Evolutionary conservation across 2,888 invertebrate species (phyloP), one percentile per base, ranked within the genome.

Genomic region (Hemithea aestivaria): DNA sequence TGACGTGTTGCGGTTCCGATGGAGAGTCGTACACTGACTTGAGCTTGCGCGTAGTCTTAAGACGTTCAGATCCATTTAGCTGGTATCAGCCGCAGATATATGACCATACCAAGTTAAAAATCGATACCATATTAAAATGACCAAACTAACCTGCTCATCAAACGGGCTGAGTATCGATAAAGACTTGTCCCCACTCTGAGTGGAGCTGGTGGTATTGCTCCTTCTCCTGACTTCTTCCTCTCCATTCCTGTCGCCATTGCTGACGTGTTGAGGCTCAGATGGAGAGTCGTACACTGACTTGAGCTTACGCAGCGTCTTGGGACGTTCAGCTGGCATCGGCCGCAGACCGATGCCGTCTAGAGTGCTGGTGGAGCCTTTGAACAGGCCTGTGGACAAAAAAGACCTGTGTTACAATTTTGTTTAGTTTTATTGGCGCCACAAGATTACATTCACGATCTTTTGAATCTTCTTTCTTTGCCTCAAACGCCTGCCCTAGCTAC

Each of bases 131-230:
- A n/a, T n/a, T n/a, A n/a, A n/a, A n/a, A n/a, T n/a, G n/a, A n/a
- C n/a, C n/a, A n/a, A n/a, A n/a, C n/a, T n/a, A n/a, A 87, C 88
- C 84, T 88, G 87, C 71, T 97, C 96, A 85, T 97, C 96, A 76
- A 96, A 96, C 1, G 96, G 96, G 68, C 95, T 96, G 57, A 96
- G 89, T 55, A 95, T 87, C 29, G 87, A 87, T 46, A 88, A 62
- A 12, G 87, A 85, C 59, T 87, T 87, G 45, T 88, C 88, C 10
- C 75, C 81, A 33, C 82, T 88, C 37, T 79, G 83, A 28, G 73
- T 87, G 7, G 80, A 80, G 27, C 76, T 78, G 35, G 74, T 82
- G 7, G 80, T 87, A 23, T 82, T 85, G 42, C 81, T 87, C 22
- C 81, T 60, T 46, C 82, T 67, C 32, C 83, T 71, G 52, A 89